Evolutionary conservation across 37 sponge, comb jelly and placozoan genomes (phyloP).

Genomic region (Bolinopsis microptera): DNA sequence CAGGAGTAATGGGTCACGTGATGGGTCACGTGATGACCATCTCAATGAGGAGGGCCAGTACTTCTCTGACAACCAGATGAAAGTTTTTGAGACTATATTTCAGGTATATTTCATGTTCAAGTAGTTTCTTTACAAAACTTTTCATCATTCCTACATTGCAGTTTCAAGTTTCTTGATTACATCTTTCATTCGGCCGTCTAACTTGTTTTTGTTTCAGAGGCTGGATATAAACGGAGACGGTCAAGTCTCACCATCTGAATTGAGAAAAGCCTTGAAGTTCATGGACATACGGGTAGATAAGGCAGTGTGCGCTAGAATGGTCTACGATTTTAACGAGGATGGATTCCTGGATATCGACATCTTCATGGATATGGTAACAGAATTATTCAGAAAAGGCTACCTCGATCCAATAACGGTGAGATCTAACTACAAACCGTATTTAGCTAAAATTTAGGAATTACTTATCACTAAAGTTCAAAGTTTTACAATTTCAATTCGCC

Average conservation of each 20-base stretch:
- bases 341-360: neutral
- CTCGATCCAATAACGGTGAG: neutral
- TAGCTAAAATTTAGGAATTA: too few species aligned
- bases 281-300: neutral
- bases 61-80: conserved; percentile 1
- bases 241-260: neutral
- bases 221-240: neutral
- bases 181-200: too few species aligned
- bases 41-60: neutral
- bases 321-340: neutral
- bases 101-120: neutral
- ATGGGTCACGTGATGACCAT: neutral
- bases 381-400: neutral
- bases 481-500: too few species aligned
- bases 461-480: too few species aligned
- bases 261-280: neutral
- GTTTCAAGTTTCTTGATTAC: too few species aligned
- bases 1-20: neutral
- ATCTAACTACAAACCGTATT: too few species aligned
- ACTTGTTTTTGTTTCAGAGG: too few species aligned
- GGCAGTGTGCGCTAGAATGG: neutral
- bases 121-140: too few species aligned
- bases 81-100: neutral
- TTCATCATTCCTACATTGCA: too few species aligned
- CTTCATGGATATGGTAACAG: neutral